A percentile compares a stretch with the other conserved stretches of the same genome.
Evolutionary conservation across 2,888 invertebrate genomes (phyloP).

Genomic region (Drosophila austrosaltans): DNA sequence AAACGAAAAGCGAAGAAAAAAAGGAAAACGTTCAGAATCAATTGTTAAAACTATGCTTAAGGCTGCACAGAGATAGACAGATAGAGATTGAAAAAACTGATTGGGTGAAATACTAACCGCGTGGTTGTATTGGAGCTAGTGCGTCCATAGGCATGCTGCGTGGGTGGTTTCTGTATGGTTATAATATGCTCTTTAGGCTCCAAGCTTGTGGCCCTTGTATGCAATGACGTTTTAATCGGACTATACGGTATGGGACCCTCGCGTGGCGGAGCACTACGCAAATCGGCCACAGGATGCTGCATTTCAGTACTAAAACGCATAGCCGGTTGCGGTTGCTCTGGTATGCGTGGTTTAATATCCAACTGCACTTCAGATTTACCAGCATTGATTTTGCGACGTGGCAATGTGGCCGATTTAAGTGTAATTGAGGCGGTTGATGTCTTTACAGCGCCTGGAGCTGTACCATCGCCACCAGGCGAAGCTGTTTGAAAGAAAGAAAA

Average conservation of each 20-base stretch:
- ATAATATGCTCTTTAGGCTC: conserved; percentile 88
- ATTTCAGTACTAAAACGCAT: conserved; percentile 87
- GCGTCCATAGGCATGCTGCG: conserved; percentile 80
- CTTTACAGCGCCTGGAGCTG: conserved; percentile 82
- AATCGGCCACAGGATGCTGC: conserved; percentile 85
- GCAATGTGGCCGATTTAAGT: conserved; percentile 87
- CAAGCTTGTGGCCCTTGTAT: conserved; percentile 85
- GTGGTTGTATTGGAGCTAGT: conserved; percentile 81
- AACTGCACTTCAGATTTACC: conserved; percentile 86
- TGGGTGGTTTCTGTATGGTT: conserved; percentile 86
- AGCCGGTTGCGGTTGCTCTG: conserved; percentile 75
- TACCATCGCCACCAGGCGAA: conserved; percentile 71
- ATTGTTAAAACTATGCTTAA: neutral
- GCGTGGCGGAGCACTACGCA: conserved; percentile 83
- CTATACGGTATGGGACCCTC: conserved; percentile 82
- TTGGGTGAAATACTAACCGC: conserved; percentile 62
- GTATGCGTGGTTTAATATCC: conserved; percentile 84
- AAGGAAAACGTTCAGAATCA: neutral
- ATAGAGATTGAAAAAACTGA: neutral
- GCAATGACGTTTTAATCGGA: conserved; percentile 77
- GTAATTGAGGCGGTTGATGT: conserved; percentile 88
- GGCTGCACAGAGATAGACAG: neutral
- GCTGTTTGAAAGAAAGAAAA: conserved; percentile 46
- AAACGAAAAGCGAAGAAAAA: neutral
- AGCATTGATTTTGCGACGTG: conserved; percentile 87